Evolutionary conservation across 2,113 vertebrate species (phyloP).

Genomic region (Muntiacus reevesi): DNA sequence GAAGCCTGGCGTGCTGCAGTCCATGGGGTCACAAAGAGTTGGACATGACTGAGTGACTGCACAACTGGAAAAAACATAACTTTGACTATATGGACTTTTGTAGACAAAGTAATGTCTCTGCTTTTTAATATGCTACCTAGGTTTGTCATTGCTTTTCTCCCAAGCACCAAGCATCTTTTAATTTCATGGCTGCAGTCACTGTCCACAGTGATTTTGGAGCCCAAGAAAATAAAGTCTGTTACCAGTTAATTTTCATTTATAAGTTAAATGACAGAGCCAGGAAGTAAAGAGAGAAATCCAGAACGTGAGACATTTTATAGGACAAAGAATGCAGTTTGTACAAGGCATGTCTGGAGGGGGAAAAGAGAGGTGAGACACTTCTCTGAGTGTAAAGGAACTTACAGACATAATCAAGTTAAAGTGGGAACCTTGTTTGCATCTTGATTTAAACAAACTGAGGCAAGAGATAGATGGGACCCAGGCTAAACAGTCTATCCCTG

Average conservation of each 20-base stretch:
- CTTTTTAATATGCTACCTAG: neutral
- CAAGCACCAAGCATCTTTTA: neutral
- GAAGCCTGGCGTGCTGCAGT: neutral
- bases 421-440: neutral
- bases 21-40: neutral
- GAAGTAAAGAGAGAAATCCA: neutral
- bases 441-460: neutral
- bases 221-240: neutral
- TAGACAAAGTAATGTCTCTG: neutral
- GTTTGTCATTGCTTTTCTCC: neutral
- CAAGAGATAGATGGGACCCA: neutral
- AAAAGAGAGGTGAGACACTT: neutral
- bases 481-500: neutral
- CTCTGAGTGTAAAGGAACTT: neutral
- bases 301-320: neutral
- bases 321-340: neutral
- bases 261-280: neutral
- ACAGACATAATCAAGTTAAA: neutral
- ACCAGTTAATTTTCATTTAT: neutral
- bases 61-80: neutral
- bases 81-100: neutral
- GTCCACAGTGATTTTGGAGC: neutral
- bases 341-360: neutral
- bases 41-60: neutral
- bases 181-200: neutral